Evolutionary conservation across 1,140 invertebrate species (phyloP), one percentile per base, ranked within the genome.

Genomic region (Agraylea sexmaculata): DNA sequence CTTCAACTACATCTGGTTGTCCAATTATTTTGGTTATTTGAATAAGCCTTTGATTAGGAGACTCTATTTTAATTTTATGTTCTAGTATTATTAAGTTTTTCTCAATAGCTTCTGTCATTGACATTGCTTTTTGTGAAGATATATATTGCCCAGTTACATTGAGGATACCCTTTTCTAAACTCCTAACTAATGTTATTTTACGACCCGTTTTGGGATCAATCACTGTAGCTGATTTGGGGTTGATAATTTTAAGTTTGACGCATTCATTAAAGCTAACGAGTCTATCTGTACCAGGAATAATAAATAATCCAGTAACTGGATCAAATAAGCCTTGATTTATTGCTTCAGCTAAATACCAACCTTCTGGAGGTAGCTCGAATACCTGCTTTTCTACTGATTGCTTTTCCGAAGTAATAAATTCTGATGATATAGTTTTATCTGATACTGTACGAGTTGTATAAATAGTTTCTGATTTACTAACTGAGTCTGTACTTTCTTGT

Each of bases 221-320:
- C 6, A 89, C 84, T 17, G 74, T 55, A 17, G 83, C 83, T 2
- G 87, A 89, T 38, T 77, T 65, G 2, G 82, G 74, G 60, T 91
- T 80, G 28, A 96, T 84, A 8, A 94, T 80, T 53, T 83, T 77
- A 32, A 88, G 66, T 50, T 80, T 77, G 20, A 94, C 65, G 51
- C 89, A 91, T 60, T 93, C 87, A 60, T 87, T 74, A 49, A 97
- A 81, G 41, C 85, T 83, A 3, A 92, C 74, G 19, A 86, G 62
- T 51, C 84, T 72, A 57, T 90, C 85, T 2, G 86, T 87, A 20
- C 81, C 81, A 23, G 88, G 87, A 51, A 95, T 85, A 35, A 80
- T 79, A 54, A 94, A 90, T 2, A 88, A 65, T 2, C 89, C 88
- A 4, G 75, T 80, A 2, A 74, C 67, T 1, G 85, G 74, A 64